Evolutionary conservation across 2,888 invertebrate species (phyloP).

Genomic region (Erannis defoliaria): DNA sequence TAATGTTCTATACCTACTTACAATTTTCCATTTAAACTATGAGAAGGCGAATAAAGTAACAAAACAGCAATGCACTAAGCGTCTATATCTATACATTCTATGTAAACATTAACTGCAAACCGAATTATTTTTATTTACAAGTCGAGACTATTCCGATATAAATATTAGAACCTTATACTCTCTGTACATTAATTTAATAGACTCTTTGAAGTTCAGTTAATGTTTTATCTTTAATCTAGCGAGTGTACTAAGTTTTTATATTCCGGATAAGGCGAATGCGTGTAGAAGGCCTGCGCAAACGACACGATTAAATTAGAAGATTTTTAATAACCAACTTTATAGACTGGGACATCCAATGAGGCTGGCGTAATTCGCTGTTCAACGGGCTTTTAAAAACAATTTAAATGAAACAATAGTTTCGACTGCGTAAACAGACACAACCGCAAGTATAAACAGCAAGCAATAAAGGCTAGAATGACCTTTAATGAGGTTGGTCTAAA

Average conservation of each 20-base stretch:
- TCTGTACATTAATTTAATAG: slow-evolving; percentile 79
- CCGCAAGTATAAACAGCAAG: no score
- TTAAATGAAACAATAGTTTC: no score
- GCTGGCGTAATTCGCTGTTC: no score
- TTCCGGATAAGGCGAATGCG: slow-evolving; percentile 19
- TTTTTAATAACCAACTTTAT: neutral
- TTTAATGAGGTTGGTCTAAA: no score
- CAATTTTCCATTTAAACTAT: slow-evolving; percentile 43
- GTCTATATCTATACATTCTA: slow-evolving; percentile 57
- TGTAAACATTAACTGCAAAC: slow-evolving; percentile 55
- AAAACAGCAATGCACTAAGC: slow-evolving; percentile 53
- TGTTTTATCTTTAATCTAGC: slow-evolving; percentile 41
- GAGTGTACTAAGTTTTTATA: slow-evolving; percentile 34
- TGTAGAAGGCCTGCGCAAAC: neutral
- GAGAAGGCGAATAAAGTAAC: slow-evolving; percentile 45
- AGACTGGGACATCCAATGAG: no score
- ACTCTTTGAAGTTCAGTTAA: slow-evolving; percentile 51
- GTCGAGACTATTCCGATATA: slow-evolving; percentile 59
- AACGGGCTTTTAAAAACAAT: no score
- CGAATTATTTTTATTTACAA: slow-evolving; percentile 72
- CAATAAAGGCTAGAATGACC: no score
- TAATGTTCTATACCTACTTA: slow-evolving; percentile 37
- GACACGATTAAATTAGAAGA: neutral
- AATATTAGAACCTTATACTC: slow-evolving; percentile 75
- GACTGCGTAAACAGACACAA: no score